Percentiles rank a stretch among this genome's conserved stretches.
phyloP scores from a whole-genome alignment of 2,888 invertebrate species.

The Odontothrips loti region DNA sequence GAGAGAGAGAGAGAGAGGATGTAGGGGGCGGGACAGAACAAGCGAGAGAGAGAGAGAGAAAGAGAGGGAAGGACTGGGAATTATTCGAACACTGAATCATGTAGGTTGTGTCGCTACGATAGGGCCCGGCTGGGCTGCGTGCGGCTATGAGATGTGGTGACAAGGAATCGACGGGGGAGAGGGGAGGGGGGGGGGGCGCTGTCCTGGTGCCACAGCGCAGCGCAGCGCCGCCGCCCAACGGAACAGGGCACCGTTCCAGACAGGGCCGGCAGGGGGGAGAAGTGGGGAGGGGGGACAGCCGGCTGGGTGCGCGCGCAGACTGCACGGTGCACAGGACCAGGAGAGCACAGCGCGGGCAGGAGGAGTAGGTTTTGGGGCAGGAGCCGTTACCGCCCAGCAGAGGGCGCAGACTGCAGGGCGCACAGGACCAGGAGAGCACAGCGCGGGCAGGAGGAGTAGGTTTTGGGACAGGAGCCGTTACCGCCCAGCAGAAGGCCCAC shows the following conservation, averaged over 20 bases:
- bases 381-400: neutral
- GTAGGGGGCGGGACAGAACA: neutral
- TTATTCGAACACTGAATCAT: too few species aligned
- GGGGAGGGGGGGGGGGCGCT: neutral
- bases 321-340: neutral
- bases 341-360: neutral
- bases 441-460: neutral
- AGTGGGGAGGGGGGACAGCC: neutral
- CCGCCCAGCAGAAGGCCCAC: neutral
- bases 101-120: too few species aligned
- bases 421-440: neutral
- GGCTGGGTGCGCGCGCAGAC: too few species aligned
- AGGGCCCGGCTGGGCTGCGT: too few species aligned
- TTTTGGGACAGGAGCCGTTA: neutral
- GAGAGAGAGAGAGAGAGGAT: neutral
- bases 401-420: neutral
- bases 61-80: too few species aligned
- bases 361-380: neutral
- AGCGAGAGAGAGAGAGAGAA: neutral
- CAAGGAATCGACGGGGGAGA: neutral
- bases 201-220: neutral
- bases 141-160: too few species aligned
- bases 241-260: constrained; percentile 11
- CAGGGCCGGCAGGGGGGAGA: neutral
- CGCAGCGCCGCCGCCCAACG: neutral